A percentile compares a stretch with the other conserved stretches of the same genome.
phyloP scores from a whole-genome alignment of 2,113 vertebrate species.

The Muscicapa adusta region DNA sequence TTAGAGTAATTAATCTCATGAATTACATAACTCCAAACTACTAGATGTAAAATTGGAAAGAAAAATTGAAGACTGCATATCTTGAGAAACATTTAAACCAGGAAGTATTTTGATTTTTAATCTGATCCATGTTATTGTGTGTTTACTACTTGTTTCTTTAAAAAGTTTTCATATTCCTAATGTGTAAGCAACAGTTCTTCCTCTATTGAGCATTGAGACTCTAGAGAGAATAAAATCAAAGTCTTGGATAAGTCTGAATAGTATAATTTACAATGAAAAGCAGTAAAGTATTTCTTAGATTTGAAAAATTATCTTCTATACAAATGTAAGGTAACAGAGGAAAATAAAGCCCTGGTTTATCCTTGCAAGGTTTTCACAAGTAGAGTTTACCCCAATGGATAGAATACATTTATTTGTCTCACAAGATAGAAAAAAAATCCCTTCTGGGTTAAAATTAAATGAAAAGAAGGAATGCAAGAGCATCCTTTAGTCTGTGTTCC shows the following conservation, averaged over 20 bases:
- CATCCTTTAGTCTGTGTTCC: not conserved
- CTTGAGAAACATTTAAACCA: not conserved
- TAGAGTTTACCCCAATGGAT: not conserved
- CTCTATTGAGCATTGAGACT: not conserved
- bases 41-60: not conserved
- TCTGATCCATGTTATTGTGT: not conserved
- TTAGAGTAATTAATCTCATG: not conserved
- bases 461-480: not conserved
- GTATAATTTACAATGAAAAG: not conserved
- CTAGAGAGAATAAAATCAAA: not conserved
- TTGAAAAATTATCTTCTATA: not conserved
- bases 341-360: not conserved
- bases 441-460: not conserved
- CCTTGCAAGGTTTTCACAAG: not conserved
- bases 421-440: not conserved
- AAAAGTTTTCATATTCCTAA: not conserved
- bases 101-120: not conserved
- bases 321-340: not conserved
- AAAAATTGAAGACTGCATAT: not conserved
- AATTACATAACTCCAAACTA: not conserved
- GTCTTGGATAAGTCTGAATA: not conserved
- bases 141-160: not conserved
- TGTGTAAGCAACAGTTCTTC: not conserved
- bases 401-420: not conserved
- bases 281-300: not conserved